Conservation (phyloP, 2,888 invertebrate genomes). For the Drosophila cognata region DNA sequence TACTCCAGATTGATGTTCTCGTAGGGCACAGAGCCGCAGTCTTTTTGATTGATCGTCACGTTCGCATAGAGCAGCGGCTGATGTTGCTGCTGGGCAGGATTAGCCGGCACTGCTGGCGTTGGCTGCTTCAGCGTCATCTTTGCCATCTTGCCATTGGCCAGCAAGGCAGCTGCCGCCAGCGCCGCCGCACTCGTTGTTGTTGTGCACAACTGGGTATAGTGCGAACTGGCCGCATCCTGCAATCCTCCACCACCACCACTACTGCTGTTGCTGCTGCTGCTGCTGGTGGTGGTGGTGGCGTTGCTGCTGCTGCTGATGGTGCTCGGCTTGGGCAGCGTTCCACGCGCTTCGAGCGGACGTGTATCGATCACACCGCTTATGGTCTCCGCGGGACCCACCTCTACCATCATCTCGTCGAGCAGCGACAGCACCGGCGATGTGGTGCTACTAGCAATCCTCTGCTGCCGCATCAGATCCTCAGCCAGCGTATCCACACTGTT, state of each 20-base stretch:
- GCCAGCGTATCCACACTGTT: conserved; percentile 80
- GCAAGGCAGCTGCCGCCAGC: conserved; percentile 54
- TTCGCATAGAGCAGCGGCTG: conserved; percentile 85
- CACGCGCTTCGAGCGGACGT: conserved; percentile 84
- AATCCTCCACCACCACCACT: background rate
- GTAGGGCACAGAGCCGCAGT: conserved; percentile 87
- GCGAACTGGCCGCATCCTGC: conserved; percentile 63
- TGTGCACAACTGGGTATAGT: conserved; percentile 77
- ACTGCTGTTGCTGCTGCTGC: background rate
- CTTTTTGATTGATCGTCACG: conserved; percentile 85
- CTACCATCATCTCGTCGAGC: conserved; percentile 87
- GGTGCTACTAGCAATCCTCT: conserved; percentile 74
- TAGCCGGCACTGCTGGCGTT: conserved; percentile 24
- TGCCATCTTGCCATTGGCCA: conserved; percentile 50
- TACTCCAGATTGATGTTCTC: conserved; percentile 96
- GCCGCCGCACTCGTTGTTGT: conserved; percentile 72
- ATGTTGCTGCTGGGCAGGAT: conserved; percentile 63
- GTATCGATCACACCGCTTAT: conserved; percentile 90
- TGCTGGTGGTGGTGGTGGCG: background rate
- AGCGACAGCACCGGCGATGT: conserved; percentile 72
- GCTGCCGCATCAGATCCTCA: conserved; percentile 81
- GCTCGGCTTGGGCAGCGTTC: conserved; percentile 62
- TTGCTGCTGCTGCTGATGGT: conserved; percentile 6
- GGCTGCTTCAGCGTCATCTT: conserved; percentile 51
- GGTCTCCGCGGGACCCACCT: conserved; percentile 90